phyloP scores from a whole-genome alignment of 2,113 vertebrate genomes.

The Gavialis gangeticus region DNA sequence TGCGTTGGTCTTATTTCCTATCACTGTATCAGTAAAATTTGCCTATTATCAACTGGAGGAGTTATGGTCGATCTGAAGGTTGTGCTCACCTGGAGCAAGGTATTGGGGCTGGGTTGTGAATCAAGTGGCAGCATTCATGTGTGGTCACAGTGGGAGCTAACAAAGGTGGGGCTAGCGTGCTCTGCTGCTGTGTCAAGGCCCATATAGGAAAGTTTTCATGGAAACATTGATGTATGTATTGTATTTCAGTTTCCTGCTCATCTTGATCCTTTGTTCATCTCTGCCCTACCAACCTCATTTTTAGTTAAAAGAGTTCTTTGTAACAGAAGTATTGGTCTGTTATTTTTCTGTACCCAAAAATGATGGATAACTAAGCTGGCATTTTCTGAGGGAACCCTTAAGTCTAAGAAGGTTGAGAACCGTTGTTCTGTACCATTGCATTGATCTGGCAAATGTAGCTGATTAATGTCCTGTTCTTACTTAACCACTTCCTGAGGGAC shows the following conservation, averaged over 20 bases:
- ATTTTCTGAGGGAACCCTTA: no score
- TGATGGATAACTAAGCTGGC: no score
- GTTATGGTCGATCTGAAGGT: no score
- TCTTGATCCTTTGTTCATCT: neutral
- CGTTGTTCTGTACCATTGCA: neutral
- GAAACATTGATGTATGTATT: neutral
- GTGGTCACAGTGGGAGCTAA: neutral
- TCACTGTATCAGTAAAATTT: no score
- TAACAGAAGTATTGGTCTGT: fast-evolving
- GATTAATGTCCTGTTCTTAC: neutral
- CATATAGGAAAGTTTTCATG: fast-evolving
- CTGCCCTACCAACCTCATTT: neutral
- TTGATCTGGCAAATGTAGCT: neutral
- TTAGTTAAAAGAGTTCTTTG: neutral
- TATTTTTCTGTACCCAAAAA: neutral
- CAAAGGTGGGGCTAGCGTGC: neutral
- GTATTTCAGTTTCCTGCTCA: neutral
- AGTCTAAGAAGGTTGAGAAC: no score
- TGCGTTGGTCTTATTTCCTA: no score
- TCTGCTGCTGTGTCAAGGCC: neutral
- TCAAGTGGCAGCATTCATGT: no score
- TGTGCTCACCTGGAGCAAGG: no score
- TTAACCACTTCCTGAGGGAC: neutral
- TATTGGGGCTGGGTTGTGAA: no score
- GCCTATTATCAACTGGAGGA: no score